A percentile compares a stretch with the other conserved stretches of the same genome.
These are phyloP conservation scores for Candidula unifasciata DNA, from an alignment of 2,888 invertebrate genomes.

Conservation along the genomic window DNA sequence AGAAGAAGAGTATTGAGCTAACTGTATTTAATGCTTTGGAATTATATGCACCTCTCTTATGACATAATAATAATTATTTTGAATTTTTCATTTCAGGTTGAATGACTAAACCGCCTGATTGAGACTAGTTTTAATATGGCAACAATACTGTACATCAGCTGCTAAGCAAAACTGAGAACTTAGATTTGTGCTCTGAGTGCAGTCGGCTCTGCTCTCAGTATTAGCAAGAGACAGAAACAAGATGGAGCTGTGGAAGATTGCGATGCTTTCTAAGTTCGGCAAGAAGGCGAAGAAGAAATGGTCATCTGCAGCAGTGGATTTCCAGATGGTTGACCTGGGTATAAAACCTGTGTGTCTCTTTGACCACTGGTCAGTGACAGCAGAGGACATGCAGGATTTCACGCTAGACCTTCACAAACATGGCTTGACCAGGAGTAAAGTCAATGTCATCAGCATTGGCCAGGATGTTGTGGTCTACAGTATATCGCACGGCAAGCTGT, in stretches of 20 bases:
- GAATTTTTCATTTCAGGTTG: too few relatives aligned
- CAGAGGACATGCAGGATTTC: slow-evolving; percentile 34
- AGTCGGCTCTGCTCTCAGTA: too few relatives aligned
- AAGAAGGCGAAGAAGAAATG: slow-evolving; percentile 38
- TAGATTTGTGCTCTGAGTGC: too few relatives aligned
- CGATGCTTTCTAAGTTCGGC: slow-evolving; percentile 11
- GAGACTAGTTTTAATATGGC: too few relatives aligned
- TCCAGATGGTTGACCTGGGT: slow-evolving; percentile 26
- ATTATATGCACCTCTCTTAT: too few relatives aligned
- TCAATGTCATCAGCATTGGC: slow-evolving; percentile 22
- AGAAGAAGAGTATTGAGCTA: too few relatives aligned
- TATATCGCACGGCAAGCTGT: too few relatives aligned
- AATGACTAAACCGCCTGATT: too few relatives aligned
- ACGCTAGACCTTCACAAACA: background rate
- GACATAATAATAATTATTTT: too few relatives aligned
- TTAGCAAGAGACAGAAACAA: background rate
- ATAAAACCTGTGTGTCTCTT: slow-evolving; percentile 41
- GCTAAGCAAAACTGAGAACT: too few relatives aligned
- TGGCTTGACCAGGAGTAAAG: background rate
- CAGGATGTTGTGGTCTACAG: slow-evolving; percentile 37
- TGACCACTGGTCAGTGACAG: slow-evolving; percentile 38
- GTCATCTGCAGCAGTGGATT: slow-evolving; percentile 18
- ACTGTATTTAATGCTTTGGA: too few relatives aligned
- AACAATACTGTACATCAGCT: too few relatives aligned
- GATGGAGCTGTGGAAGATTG: slow-evolving; percentile 23